A percentile compares a stretch with the other conserved stretches of the same genome.
Evolutionary conservation across 2,113 vertebrate genomes (phyloP).

Genomic region (Theristicus caerulescens): DNA sequence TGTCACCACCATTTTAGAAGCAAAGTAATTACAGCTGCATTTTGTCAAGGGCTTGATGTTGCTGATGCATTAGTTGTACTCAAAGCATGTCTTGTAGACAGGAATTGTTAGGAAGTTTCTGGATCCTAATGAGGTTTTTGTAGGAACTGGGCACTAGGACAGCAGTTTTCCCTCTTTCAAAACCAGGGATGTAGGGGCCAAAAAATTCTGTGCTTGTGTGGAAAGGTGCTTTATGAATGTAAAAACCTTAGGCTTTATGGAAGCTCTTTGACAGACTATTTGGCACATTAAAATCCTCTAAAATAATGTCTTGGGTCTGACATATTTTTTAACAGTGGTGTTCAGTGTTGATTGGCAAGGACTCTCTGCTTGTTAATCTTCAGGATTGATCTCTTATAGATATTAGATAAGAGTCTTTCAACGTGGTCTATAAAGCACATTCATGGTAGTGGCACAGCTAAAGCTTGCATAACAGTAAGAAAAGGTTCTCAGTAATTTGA

Average conservation of each 20-base stretch:
- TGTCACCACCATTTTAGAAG: background rate
- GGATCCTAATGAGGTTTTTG: background rate
- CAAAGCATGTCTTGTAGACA: background rate
- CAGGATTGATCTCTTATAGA: background rate
- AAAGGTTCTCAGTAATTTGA: background rate
- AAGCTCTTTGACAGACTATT: background rate
- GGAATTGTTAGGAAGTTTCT: background rate
- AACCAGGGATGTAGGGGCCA: background rate
- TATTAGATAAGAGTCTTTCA: background rate
- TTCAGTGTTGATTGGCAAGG: background rate
- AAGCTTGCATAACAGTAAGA: background rate
- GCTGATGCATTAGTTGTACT: background rate
- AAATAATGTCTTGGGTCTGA: background rate
- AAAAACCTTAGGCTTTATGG: background rate
- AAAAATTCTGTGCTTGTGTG: background rate
- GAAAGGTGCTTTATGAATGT: background rate
- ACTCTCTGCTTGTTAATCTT: background rate
- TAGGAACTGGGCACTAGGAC: background rate
- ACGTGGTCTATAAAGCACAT: background rate
- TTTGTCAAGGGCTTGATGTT: background rate
- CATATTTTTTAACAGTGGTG: background rate
- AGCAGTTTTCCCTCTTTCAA: background rate
- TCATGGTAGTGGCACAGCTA: background rate
- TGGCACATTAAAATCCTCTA: background rate
- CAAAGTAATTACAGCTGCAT: background rate